These are phyloP conservation scores for Fratercula arctica DNA, from an alignment of 2,797 vertebrate species.

Conservation along the genomic window DNA sequence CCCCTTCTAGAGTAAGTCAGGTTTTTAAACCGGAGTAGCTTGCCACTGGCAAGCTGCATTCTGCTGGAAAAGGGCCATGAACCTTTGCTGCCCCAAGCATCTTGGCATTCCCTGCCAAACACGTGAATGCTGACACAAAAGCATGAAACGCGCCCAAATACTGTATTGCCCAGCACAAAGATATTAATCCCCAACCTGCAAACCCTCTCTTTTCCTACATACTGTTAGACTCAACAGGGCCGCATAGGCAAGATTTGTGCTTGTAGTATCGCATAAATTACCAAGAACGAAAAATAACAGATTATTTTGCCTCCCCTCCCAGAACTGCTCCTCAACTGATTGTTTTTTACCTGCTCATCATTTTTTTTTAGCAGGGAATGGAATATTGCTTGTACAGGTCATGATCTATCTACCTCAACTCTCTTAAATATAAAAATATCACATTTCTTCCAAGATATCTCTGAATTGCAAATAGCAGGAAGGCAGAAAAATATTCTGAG, in stretches of 20 bases:
- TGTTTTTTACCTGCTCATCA: not conserved
- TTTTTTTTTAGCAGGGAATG: not conserved
- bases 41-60: not conserved
- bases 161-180: not conserved
- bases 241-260: not conserved
- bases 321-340: not conserved
- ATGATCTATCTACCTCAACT: not conserved
- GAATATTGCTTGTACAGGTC: not conserved
- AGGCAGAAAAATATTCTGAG: not conserved
- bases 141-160: not conserved
- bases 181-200: not conserved
- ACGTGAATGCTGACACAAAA: not conserved
- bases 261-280: not conserved
- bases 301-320: rapidly evolving
- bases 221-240: not conserved
- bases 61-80: not conserved
- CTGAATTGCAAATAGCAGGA: not conserved
- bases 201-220: not conserved
- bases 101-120: not conserved
- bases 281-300: not conserved
- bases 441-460: not conserved
- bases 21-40: not conserved
- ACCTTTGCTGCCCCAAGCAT: not conserved
- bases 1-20: not conserved
- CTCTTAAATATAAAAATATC: not conserved